A percentile compares a stretch with the other conserved stretches of the same genome.
Conservation (phyloP, 2,888 invertebrate species). For the Epistrophella euchroma region DNA sequence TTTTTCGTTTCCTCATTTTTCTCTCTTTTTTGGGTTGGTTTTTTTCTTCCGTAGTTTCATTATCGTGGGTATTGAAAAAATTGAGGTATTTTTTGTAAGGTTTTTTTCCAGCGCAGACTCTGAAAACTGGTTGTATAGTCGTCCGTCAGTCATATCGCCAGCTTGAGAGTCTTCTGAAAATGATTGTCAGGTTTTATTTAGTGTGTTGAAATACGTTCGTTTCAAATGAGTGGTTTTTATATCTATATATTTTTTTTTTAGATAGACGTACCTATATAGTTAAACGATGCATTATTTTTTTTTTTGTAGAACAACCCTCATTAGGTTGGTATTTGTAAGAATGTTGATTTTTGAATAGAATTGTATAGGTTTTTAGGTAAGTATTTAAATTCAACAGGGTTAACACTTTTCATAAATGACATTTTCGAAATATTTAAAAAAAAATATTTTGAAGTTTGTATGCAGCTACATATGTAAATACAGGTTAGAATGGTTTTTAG, state of each 20-base stretch:
- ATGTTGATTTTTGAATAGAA: background rate
- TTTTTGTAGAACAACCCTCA: background rate
- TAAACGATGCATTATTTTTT: background rate
- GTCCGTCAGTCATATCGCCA: slow-evolving; percentile 11
- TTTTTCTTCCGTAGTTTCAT: slow-evolving; percentile 45
- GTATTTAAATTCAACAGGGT: background rate
- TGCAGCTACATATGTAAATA: too few relatives aligned
- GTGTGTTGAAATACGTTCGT: slow-evolving; percentile 58
- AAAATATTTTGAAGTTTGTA: too few relatives aligned
- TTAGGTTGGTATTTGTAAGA: background rate
- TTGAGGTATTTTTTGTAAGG: slow-evolving; percentile 62
- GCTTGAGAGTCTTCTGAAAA: slow-evolving; percentile 24
- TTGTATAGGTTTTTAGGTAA: too few relatives aligned
- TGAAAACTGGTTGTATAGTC: slow-evolving; percentile 59
- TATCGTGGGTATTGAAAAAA: slow-evolving; percentile 67
- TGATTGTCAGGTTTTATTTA: slow-evolving; percentile 52
- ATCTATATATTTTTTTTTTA: background rate
- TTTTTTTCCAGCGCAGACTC: slow-evolving; percentile 70
- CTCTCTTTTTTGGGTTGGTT: slow-evolving; percentile 19
- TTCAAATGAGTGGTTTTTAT: slow-evolving; percentile 27
- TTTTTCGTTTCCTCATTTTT: slow-evolving; percentile 11
- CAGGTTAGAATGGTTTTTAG: too few relatives aligned
- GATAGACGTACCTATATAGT: background rate
- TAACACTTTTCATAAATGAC: background rate
- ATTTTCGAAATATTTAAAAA: too few relatives aligned